Base-by-base conservation (phyloP, 1,140 invertebrate species). In the Prorops nasuta region DNA sequence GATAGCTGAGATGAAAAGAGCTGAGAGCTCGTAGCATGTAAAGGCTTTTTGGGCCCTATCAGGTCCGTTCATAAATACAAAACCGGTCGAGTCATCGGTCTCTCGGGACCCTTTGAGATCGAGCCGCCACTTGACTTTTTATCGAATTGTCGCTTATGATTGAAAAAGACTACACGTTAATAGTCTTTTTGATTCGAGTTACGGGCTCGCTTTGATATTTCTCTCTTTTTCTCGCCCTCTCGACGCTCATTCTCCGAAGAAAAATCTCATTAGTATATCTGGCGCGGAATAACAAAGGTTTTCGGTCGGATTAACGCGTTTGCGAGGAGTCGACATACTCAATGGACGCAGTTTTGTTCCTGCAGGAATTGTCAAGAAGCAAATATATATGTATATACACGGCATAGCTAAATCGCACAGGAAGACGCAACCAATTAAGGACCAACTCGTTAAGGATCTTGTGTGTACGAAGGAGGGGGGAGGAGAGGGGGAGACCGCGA, bases 131-230 rank as follows among this genome's bases (percentile, higher is more conserved):
- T 66, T 55, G 60, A 72, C 67, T 73, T 76, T 74, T 72, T 72
- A 68, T 71, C 66, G 47, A 61, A 72, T 70, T 75, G 69, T 76
- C 68, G 66, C 61, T 73, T 74, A 74, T 74, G 71, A 74, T 77
- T 71, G 71, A 71, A 75, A 71, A 71, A 74, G 64, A 66, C 58
- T 66, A 55, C 60, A 60, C 53, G 48, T 67, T 72, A 74, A 72
- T 73, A 71, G 66, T 68, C 62, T 64, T 41, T 60, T 59, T 59
- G 59, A 62, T 61, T 64, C 56, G 58, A 56, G 61, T 66, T 66
- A 60, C 63, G 44, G 36, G 36, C 22, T 22, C 35, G 34, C 19
- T 18, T 12, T n/a, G n/a, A n/a, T n/a, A n/a, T n/a, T n/a, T n/a
- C n/a, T n/a, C n/a, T n/a, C n/a, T n/a, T n/a, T n/a, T n/a, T n/a